Percentiles rank a stretch among this genome's conserved stretches.
phyloP scores from a whole-genome alignment of 1,140 invertebrate species.

The Leptinotarsa texana region DNA sequence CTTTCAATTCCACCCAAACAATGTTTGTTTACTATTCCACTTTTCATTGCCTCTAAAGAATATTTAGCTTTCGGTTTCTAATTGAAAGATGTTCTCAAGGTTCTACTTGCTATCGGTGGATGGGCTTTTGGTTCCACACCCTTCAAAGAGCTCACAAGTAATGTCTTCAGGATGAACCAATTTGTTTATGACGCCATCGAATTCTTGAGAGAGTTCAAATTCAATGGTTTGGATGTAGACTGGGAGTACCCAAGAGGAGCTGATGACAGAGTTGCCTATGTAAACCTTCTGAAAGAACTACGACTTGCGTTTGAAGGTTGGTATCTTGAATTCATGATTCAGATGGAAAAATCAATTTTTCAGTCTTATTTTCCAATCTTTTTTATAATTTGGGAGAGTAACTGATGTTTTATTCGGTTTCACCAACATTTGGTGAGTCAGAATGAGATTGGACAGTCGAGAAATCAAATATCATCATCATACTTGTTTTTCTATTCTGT shows the following conservation, averaged over 20 bases:
- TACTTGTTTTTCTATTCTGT: background rate
- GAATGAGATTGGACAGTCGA: too few relatives aligned
- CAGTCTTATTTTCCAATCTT: too few relatives aligned
- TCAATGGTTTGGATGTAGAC: constrained; percentile 94
- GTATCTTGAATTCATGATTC: background rate
- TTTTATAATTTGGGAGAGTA: too few relatives aligned
- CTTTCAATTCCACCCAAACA: too few relatives aligned
- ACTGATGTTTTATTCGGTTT: too few relatives aligned
- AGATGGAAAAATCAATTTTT: too few relatives aligned
- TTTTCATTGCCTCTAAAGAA: constrained; percentile 9
- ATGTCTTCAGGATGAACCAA: constrained; percentile 90
- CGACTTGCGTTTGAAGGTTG: constrained; percentile 81
- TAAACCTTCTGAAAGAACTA: constrained; percentile 81
- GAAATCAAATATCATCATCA: background rate
- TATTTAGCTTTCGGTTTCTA: background rate
- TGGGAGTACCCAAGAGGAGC: constrained; percentile 94
- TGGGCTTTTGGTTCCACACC: constrained; percentile 93
- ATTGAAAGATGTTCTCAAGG: constrained; percentile 54
- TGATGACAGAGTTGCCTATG: constrained; percentile 81
- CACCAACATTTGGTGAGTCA: too few relatives aligned
- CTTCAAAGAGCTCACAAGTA: constrained; percentile 90
- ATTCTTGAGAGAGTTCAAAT: constrained; percentile 87
- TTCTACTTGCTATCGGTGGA: constrained; percentile 89
- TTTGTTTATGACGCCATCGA: constrained; percentile 94
- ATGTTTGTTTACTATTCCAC: too few relatives aligned